Percentiles rank a stretch among this genome's conserved stretches.
Conservation (phyloP, 2,888 invertebrate genomes). For the Dryadula phaetusa region DNA sequence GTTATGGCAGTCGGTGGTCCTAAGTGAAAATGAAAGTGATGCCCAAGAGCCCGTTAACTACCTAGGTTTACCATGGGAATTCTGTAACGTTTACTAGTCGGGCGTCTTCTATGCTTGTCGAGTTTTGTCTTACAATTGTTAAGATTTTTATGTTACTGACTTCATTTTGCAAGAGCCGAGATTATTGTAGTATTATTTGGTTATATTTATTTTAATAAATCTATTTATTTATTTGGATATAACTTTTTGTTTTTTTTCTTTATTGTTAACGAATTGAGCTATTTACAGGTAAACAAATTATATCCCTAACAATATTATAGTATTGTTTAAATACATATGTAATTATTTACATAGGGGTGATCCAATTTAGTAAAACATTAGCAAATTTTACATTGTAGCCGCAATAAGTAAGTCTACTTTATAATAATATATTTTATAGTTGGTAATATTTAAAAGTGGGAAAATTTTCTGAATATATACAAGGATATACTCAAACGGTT, state of each 20-base stretch:
- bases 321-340: too few species aligned
- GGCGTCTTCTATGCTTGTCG: constrained; percentile 24
- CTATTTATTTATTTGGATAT: too few species aligned
- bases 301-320: too few species aligned
- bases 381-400: background rate
- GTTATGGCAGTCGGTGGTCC: constrained; percentile 70
- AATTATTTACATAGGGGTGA: background rate
- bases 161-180: background rate
- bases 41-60: constrained; percentile 67
- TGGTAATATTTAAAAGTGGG: background rate
- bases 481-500: constrained; percentile 35
- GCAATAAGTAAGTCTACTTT: background rate
- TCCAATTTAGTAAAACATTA: too few species aligned
- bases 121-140: constrained; percentile 9
- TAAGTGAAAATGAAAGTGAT: constrained; percentile 79
- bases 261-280: too few species aligned
- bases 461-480: constrained; percentile 25
- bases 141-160: background rate
- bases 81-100: constrained; percentile 53
- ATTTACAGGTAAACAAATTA: too few species aligned
- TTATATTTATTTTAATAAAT: background rate
- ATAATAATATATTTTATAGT: background rate
- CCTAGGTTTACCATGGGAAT: constrained; percentile 65
- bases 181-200: background rate
- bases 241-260: too few species aligned